These are phyloP conservation scores for Euzophera pinguis DNA, from an alignment of 2,888 invertebrate genomes.

Conservation along the genomic window DNA sequence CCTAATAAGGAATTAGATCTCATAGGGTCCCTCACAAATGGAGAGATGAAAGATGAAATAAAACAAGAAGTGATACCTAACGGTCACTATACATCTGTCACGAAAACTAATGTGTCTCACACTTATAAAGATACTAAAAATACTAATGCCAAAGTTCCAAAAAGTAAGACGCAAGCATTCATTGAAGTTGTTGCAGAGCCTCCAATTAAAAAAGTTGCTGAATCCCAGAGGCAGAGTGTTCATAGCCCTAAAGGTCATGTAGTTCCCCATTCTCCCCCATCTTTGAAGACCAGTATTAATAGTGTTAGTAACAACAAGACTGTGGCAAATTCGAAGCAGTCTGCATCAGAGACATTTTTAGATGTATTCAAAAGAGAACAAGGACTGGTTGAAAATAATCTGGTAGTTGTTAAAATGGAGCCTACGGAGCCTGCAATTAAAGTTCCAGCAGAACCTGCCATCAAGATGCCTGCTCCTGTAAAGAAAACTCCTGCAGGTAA, in stretches of 20 bases:
- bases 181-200: constrained; percentile 32
- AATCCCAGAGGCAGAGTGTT: constrained; percentile 39
- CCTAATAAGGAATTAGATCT: constrained; percentile 55
- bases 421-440: constrained; percentile 22
- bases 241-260: constrained; percentile 47
- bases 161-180: constrained; percentile 47
- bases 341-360: constrained; percentile 59
- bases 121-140: constrained; percentile 45
- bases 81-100: constrained; percentile 51
- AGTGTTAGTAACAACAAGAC: constrained; percentile 52
- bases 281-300: constrained; percentile 62
- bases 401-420: constrained; percentile 50
- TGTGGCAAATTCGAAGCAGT: constrained; percentile 32
- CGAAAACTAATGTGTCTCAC: constrained; percentile 24
- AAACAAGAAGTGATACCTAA: constrained; percentile 51
- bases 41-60: constrained; percentile 50
- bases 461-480: constrained; percentile 44
- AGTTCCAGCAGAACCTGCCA: constrained; percentile 21
- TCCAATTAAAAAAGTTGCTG: constrained; percentile 39
- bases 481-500: constrained; percentile 56
- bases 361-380: constrained; percentile 75
- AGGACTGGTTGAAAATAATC: constrained; percentile 44
- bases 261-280: constrained; percentile 32
- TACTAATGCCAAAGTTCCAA: constrained; percentile 56
- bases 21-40: constrained; percentile 52